phyloP scores from a whole-genome alignment of 2,113 vertebrate species.

The Collichthys lucidus region DNA sequence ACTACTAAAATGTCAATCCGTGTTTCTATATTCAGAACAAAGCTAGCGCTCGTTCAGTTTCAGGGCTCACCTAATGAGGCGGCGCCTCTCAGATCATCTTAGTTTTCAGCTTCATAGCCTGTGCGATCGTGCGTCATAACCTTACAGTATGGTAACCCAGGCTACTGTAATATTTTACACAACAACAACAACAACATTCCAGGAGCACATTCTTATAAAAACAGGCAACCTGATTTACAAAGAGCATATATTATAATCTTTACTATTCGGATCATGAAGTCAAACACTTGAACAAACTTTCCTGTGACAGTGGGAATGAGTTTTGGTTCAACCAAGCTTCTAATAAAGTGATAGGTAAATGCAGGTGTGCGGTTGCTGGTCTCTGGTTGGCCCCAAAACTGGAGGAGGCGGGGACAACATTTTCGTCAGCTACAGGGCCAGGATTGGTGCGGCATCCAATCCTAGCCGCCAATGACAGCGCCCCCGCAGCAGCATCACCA shows the following conservation, averaged over 20 bases:
- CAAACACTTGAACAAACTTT: neutral
- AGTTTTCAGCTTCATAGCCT: neutral
- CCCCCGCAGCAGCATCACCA: too few relatives aligned
- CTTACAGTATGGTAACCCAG: neutral
- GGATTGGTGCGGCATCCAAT: too few relatives aligned
- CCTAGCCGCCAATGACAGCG: too few relatives aligned
- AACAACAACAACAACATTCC: neutral
- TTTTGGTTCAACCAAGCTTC: neutral
- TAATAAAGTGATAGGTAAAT: neutral
- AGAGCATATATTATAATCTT: too few relatives aligned
- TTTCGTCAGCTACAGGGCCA: too few relatives aligned
- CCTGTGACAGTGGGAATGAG: neutral
- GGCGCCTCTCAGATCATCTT: neutral
- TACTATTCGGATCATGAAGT: neutral
- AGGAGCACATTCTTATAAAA: neutral
- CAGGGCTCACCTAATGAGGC: neutral
- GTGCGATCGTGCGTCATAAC: neutral
- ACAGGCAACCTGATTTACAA: neutral
- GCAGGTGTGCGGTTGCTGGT: too few relatives aligned
- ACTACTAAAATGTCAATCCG: neutral
- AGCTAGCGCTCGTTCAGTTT: neutral
- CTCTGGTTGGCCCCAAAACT: too few relatives aligned
- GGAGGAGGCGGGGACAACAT: too few relatives aligned
- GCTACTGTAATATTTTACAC: neutral
- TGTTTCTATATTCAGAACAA: neutral